Conservation (phyloP, 2,888 invertebrate genomes). For the Quadriops clusia region DNA sequence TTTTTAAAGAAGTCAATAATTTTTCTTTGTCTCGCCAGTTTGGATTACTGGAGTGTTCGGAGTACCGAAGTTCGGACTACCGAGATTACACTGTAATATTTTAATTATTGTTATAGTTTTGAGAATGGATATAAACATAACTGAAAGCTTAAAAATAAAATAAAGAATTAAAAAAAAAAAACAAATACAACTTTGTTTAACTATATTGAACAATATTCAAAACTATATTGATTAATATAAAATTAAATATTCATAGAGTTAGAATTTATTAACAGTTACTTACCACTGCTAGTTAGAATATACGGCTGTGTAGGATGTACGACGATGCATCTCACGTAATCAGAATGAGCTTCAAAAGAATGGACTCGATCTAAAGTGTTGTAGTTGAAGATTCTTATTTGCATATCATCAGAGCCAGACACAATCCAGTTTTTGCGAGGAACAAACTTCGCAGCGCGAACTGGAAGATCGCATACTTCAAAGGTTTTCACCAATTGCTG, state of each 20-base stretch:
- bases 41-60: too few species aligned
- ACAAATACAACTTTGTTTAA: too few species aligned
- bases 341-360: constrained; percentile 95
- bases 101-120: too few species aligned
- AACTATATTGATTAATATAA: constrained; percentile 4
- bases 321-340: constrained; percentile 92
- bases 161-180: too few species aligned
- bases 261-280: constrained; percentile 28
- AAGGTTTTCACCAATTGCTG: constrained; percentile 82
- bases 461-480: constrained; percentile 93
- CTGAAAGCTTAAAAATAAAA: too few species aligned
- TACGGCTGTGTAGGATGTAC: constrained; percentile 97
- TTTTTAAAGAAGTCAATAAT: too few species aligned
- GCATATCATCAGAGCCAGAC: constrained; percentile 94
- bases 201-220: too few species aligned
- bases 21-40: too few species aligned
- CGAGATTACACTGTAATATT: too few species aligned
- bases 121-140: too few species aligned
- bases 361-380: constrained; percentile 95
- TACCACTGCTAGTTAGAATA: constrained; percentile 91
- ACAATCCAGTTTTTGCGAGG: constrained; percentile 98
- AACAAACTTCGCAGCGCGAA: constrained; percentile 91
- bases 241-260: not conserved
- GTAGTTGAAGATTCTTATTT: constrained; percentile 93
- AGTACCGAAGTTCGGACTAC: too few species aligned